Conservation (phyloP, 2,797 vertebrate genomes). For the Crax fasciolata region DNA sequence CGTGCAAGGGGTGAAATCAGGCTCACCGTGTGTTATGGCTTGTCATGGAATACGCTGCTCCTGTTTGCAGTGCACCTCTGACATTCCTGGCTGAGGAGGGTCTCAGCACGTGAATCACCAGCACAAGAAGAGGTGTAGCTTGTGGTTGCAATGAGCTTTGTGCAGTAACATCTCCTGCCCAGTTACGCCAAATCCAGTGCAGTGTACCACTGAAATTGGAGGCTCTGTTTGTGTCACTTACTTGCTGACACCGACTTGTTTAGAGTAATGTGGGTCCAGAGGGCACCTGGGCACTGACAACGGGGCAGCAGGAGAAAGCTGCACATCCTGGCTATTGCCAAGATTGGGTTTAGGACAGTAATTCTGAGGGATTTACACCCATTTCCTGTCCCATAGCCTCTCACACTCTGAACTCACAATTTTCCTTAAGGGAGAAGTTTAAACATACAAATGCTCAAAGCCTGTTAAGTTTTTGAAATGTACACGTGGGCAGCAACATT, state of each 20-base stretch:
- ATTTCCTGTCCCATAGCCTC: not conserved
- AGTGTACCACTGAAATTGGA: not conserved
- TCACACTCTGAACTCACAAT: not conserved
- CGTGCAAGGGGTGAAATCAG: not conserved
- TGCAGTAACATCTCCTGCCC: not conserved
- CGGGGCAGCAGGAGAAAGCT: not conserved
- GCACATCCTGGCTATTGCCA: not conserved
- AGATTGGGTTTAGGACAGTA: not conserved
- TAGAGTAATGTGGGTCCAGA: not conserved
- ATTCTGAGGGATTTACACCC: not conserved
- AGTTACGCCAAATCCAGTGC: not conserved
- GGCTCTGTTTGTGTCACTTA: not conserved
- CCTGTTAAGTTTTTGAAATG: not conserved
- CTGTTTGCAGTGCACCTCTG: not conserved
- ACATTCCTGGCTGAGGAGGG: not conserved
- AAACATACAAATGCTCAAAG: not conserved
- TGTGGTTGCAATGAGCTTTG: not conserved
- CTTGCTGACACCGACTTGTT: not conserved
- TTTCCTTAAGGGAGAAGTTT: not conserved
- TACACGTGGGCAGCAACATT: rapidly evolving
- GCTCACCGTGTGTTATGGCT: not conserved
- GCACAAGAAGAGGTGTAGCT: not conserved
- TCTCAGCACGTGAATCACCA: not conserved
- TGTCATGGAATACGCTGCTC: not conserved
- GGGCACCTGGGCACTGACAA: not conserved